Base-by-base conservation (phyloP, 2,113 vertebrate genomes). In the Sciurus niger region DNA sequence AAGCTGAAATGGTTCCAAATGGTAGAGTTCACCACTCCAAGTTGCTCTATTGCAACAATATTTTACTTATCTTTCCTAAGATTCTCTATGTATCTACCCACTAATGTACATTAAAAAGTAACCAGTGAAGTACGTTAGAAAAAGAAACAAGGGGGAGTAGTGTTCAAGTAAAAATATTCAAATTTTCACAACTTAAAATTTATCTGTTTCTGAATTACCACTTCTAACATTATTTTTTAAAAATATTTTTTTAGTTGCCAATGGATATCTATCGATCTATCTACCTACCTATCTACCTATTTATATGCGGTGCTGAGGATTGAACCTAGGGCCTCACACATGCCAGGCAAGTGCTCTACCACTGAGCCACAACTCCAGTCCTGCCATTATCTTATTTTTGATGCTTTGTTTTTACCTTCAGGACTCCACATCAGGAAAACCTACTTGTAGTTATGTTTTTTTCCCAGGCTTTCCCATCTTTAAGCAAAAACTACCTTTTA, bases 1-100 rank as follows among this genome's bases (percentile, higher is more conserved):
- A 91, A 77, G 25, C 43, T 94, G 87, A 97, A 89, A 92, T 46
- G 30, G n/a, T 55, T 92, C 37, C 70, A 93, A 67, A 83, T 11
- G 28, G 22, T 80, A 83, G 48, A 72, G 4, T 67, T 70, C 46
- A 76, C 17, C 16, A 80, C 13, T 84, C 51, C 55, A n/a, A 51
- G 63, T 89, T 60, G 95, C 58, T 40, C 85, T 68, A 13, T 80
- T 43, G 72, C 30, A 94, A 94, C 11, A 96, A 67, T 10, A 93
- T 25, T 43, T 84, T 83, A 4, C 51, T 77, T 89, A 87, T 22
- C 32, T 82, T 93, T 93, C 60, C 34, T 72, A 84, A 95, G 46
- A 90, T 58, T 37, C 58, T 78, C 65, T 58, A 68, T 63, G 12
- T 32, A 79, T 48, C 40, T 92, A 73, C 18, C 13, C 70, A 93